Base-by-base conservation (phyloP, 2,888 invertebrate species). In the Eupithecia exiguata region DNA sequence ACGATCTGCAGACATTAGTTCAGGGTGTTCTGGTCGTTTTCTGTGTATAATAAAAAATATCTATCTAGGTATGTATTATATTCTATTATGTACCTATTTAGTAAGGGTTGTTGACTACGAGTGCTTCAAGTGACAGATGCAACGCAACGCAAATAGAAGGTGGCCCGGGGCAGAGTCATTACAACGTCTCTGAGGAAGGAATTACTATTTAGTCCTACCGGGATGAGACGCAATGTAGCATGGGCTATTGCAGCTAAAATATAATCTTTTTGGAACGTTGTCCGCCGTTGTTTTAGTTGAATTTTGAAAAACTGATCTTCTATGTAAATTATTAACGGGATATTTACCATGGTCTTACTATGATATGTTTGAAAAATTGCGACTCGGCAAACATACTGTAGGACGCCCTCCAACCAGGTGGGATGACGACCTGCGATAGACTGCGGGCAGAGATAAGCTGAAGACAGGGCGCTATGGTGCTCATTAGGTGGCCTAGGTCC, bases 141-240 rank as follows among this genome's bases (percentile, higher is more conserved):
- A 62, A 36, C 35, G 58, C 67, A 35, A 18, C 16, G 40, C 40
- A 40, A 68, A 72, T 61, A 46, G 38, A 36, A 40, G 38, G 21
- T 18, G 62, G 62, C 62, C 62, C 62, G 62, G 62, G 62, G 30
- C 62, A 18, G 35, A 58, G 25, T 58, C 25, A 25, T 58, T 58
- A 58, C 53, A 53, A 12, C 58, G 62, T 62, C 62, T 62, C 62
- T 16, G 62, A 62, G 62, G 62, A 35, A 35, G 35, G 30, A 35
- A 62, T 62, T 62, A 62, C 62, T 16, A 9, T 21, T 18, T 7
- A 35, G 62, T 21, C 58, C 21, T 21, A 25, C 14, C 58, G 58
- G 25, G 21, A 58, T 12, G 12, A 58, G 25, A 21, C 58, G 18
- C 62, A 35, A 16, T 35, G 62, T 62, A 62, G 9, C 0, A 9